Evolutionary conservation across 2,113 vertebrate genomes (phyloP).

Genomic region (Chelonoidis abingdonii): DNA sequence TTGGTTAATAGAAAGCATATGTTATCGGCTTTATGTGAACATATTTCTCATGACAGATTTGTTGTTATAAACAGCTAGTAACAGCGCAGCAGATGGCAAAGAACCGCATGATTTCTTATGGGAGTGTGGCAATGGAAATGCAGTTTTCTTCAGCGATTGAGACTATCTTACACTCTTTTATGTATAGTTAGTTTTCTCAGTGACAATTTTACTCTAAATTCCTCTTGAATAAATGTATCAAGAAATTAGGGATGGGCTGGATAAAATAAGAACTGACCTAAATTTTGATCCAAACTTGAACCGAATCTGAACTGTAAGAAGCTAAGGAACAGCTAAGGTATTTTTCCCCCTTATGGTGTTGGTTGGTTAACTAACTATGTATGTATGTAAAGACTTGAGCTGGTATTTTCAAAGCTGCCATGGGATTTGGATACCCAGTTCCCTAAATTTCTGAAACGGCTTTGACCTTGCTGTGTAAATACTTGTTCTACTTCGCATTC

Average conservation of each 20-base stretch:
- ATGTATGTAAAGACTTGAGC: neutral
- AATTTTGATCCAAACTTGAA: neutral
- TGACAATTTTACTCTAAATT: neutral
- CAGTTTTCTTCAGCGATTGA: neutral
- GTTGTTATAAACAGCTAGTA: conserved; percentile 32
- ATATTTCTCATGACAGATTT: conserved; percentile 56
- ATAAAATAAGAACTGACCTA: neutral
- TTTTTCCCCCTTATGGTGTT: neutral
- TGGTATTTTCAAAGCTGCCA: neutral
- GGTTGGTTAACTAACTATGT: neutral
- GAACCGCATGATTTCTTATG: neutral
- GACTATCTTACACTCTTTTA: conserved; percentile 3
- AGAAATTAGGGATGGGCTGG: neutral
- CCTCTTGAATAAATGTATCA: neutral
- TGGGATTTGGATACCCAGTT: neutral
- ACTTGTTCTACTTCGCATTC: neutral
- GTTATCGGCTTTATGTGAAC: conserved; percentile 33
- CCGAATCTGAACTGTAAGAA: neutral
- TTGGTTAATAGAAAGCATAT: conserved; percentile 66
- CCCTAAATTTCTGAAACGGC: neutral
- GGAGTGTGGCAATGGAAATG: neutral
- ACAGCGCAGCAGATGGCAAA: conserved; percentile 59
- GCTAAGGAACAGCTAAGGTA: neutral
- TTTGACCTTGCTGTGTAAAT: neutral
- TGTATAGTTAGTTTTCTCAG: neutral